Percentiles rank a stretch among this genome's conserved stretches.
These are phyloP conservation scores for Hipparchia semele DNA, from an alignment of 2,888 invertebrate species.

Conservation along the genomic window DNA sequence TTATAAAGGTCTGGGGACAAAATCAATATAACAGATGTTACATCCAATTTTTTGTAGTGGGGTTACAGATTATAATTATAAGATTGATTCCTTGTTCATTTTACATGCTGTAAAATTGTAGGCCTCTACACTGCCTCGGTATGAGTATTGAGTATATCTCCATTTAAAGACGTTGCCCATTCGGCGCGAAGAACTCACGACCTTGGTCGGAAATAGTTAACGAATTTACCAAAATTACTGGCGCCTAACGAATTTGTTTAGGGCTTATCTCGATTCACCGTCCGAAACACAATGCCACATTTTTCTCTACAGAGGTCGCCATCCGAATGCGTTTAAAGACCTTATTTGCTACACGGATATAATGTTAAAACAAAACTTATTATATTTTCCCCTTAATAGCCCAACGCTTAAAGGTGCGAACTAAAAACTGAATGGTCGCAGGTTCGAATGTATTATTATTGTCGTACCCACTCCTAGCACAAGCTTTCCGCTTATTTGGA, in stretches of 20 bases:
- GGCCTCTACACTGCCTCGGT: conserved; percentile 7
- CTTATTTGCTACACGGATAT: not conserved
- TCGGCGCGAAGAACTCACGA: conserved; percentile 65
- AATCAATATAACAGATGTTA: too few relatives aligned
- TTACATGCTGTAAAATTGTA: not conserved
- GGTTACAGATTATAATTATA: too few relatives aligned
- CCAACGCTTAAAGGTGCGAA: too few relatives aligned
- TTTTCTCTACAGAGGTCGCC: conserved; percentile 44
- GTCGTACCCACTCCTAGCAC: too few relatives aligned
- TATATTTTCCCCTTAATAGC: too few relatives aligned
- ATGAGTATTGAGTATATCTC: conserved; percentile 5
- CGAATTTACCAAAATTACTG: conserved; percentile 70
- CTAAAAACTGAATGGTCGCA: too few relatives aligned
- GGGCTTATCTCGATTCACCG: conserved; percentile 58
- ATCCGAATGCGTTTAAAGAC: conserved; percentile 1
- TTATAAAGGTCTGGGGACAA: too few relatives aligned
- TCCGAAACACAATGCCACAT: conserved; percentile 50
- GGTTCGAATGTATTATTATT: too few relatives aligned
- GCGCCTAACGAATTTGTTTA: conserved; percentile 59
- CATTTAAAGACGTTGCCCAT: conserved; percentile 48
- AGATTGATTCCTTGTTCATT: not conserved
- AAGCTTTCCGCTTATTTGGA: too few relatives aligned
- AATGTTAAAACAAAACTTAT: too few relatives aligned
- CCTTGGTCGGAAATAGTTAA: conserved; percentile 71
- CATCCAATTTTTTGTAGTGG: too few relatives aligned